A percentile compares a stretch with the other conserved stretches of the same genome.
These are phyloP conservation scores for Bergia puertoricense DNA, from an alignment of 92 coral and sea anemone species.

Conservation along the genomic window DNA sequence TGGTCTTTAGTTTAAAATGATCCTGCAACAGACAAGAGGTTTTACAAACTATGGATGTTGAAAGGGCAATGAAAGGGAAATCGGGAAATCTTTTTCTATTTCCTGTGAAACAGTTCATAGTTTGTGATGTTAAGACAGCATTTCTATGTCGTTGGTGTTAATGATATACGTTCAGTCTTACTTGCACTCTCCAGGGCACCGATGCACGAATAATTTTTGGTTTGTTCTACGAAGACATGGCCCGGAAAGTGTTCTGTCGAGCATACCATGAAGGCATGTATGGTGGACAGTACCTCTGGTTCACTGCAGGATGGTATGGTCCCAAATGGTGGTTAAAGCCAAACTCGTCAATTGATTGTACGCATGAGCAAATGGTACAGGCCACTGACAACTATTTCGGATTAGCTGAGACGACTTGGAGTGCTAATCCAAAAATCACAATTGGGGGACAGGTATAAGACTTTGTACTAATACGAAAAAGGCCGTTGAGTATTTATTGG, in stretches of 20 bases:
- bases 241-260: slow-evolving; percentile 63
- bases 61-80: too few species aligned
- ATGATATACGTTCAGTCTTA: too few species aligned
- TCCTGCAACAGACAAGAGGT: too few species aligned
- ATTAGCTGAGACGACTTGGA: slow-evolving; percentile 13
- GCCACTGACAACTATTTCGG: slow-evolving; percentile 9
- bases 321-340: slow-evolving; percentile 48
- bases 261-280: slow-evolving; percentile 59
- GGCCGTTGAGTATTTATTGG: too few species aligned
- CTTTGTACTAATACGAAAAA: too few species aligned
- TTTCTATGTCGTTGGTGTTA: too few species aligned
- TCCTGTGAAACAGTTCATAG: too few species aligned
- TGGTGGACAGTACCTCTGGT: slow-evolving; percentile 56
- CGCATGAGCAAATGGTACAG: slow-evolving; percentile 19
- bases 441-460: not conserved
- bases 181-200: slow-evolving; percentile 27
- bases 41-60: too few species aligned
- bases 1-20: too few species aligned
- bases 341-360: slow-evolving; percentile 2
- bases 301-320: slow-evolving; percentile 59
- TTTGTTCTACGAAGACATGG: slow-evolving; percentile 56
- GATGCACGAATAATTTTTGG: slow-evolving; percentile 65
- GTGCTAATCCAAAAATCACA: not conserved
- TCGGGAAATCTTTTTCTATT: too few species aligned
- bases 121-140: too few species aligned